Evolutionary conservation across 2,113 vertebrate species (phyloP), one percentile per base, ranked within the genome.

Genomic region (Haemorhous mexicanus): DNA sequence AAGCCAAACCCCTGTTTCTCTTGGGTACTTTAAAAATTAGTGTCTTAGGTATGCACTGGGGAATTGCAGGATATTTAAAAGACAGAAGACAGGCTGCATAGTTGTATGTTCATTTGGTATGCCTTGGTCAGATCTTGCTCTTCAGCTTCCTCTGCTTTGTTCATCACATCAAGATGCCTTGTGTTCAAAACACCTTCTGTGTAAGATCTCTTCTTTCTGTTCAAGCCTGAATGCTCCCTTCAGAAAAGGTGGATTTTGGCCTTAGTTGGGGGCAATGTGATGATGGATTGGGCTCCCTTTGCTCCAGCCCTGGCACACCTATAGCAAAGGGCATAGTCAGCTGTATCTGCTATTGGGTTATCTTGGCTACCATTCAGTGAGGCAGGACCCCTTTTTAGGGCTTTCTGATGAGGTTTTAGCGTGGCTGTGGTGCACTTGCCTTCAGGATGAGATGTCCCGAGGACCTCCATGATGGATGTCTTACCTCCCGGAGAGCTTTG

Each of bases 251-350:
- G 3, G 21, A 11, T 81, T 94, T 70, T 67, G 30, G 13, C 39
- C 28, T 41, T 18, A 8, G 35, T 10, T 44, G 8, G 18, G 59
- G 61, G 16, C 55, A 74, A 32, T 13, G 50, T 37, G 55, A 20
- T n/a, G 70, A 72, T 35, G 30, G 49, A 50, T 26, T 26, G 41
- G 37, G n/a, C 11, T 77, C 7, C 37, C 9, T 12, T 37, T 63
- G 39, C 26, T 50, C 33, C 62, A 90, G 24, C 22, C 14, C 28
- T 2, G 1, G 21, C 67, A 32, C 0, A 0, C 15, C 50, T 77
- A 16, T 15, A 43, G 41, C 41, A 43, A 43, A 43, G 15, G 1
- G 1, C 66, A 9, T 22, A 24, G 32, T 77, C 59, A 62, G 37
- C 55, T 77, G 21, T n/a, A 43, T 37, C 37, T 70, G 64, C n/a